Base-by-base conservation (phyloP, 2,797 vertebrate genomes). In the Poeciliopsis presidionis region DNA sequence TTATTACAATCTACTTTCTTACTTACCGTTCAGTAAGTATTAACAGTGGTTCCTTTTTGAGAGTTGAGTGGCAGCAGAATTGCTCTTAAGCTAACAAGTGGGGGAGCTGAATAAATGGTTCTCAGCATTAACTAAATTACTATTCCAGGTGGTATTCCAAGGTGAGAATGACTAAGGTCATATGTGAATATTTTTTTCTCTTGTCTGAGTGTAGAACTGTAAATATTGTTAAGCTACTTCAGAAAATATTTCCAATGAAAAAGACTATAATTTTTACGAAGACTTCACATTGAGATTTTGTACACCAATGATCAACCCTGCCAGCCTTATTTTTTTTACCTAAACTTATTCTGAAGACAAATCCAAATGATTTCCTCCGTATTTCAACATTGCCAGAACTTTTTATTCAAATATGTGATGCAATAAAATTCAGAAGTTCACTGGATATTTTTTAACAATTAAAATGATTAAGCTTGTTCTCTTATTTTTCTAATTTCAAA, bases 101-200 rank as follows among this genome's bases (percentile, higher is more conserved):
- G 57, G 70, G n/a, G 65, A 77, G 70, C 80, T 77, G 74, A 74
- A 81, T 82, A 76, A 87, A 79, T 69, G 77, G 75, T 72, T 46
- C 65, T 81, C 7, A 77, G 13, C 53, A 45, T 55, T 79, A 86
- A 88, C 71, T 89, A 84, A 41, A 81, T 78, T 92, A 89, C 86
- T 93, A 93, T 92, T 91, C 86, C 89, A 94, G 92, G 87, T 92
- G 93, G 88, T 89, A 84, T 80, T 39, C 63, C 70, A 70, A 80
- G 77, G 84, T 84, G 89, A 87, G 90, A 93, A 92, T 81, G 70
- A 61, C 72, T 82, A 46, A 9, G 77, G 90, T 88, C 89, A 88
- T 0, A 30, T 13, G 43, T 36, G 39, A 63, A 25, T 16, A 69
- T 45, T 75, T 75, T 70, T 85, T 84, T 76, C n/a, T n/a, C 11